Conservation (phyloP, 2,888 invertebrate genomes). For the Copidosoma aretas region DNA sequence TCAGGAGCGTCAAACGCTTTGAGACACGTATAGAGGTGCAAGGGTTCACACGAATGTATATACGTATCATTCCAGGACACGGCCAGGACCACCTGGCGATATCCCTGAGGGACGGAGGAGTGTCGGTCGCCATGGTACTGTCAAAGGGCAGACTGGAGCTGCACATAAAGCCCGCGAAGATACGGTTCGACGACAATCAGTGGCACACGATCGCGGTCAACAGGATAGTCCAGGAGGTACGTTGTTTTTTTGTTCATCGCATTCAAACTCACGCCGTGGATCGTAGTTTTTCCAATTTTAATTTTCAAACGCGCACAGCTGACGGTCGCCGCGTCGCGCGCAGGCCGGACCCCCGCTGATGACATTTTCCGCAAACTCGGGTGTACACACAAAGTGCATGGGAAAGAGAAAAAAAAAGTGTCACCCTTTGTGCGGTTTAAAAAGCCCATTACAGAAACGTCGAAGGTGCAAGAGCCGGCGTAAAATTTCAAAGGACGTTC, state of each 20-base stretch:
- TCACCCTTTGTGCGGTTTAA: no score
- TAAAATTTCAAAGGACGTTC: conserved; percentile 24
- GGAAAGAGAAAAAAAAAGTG: background rate
- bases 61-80: conserved; percentile 70
- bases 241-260: conserved; percentile 34
- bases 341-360: no score
- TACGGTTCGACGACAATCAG: conserved; percentile 93
- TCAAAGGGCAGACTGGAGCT: conserved; percentile 89
- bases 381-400: background rate
- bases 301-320: background rate
- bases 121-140: conserved; percentile 86
- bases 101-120: conserved; percentile 87
- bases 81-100: conserved; percentile 88
- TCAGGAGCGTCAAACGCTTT: no score
- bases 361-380: no score
- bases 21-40: no score
- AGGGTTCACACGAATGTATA: no score
- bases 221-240: conserved; percentile 88
- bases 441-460: conserved; percentile 7
- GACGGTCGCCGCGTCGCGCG: no score
- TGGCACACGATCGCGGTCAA: conserved; percentile 94
- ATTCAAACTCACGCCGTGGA: no score
- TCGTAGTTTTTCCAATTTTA: background rate
- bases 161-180: conserved; percentile 85
- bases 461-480: conserved; percentile 10